A percentile compares a stretch with the other conserved stretches of the same genome.
These are phyloP conservation scores for Dufourea novaeangliae DNA, from an alignment of 1,140 invertebrate genomes.

Conservation along the genomic window DNA sequence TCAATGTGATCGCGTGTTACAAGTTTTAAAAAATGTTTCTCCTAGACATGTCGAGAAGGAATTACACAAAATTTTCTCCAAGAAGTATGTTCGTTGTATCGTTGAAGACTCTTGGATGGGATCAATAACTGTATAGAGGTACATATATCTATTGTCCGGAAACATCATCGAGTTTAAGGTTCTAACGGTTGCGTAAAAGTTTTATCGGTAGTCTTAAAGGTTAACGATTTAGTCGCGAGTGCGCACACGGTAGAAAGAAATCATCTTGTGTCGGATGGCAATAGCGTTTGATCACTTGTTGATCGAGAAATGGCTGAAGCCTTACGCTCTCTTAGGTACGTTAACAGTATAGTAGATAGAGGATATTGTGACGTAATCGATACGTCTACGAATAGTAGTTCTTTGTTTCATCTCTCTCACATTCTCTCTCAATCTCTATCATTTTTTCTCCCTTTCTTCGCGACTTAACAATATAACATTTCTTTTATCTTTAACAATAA, in stretches of 20 bases:
- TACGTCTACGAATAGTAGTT: constrained; percentile 1
- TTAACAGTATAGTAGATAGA: constrained; percentile 36
- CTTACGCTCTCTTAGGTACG: constrained; percentile 6
- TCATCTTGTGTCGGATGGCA: constrained; percentile 32
- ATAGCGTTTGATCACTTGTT: constrained; percentile 31
- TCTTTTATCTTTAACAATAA: constrained; percentile 75
- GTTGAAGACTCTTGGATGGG: neutral
- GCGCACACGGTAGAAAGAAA: constrained; percentile 43
- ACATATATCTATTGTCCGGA: constrained; percentile 7
- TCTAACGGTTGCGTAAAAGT: neutral
- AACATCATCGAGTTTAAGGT: constrained; percentile 14
- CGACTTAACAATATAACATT: constrained; percentile 72
- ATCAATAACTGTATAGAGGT: neutral
- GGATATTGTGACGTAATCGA: constrained; percentile 24
- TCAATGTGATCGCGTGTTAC: neutral
- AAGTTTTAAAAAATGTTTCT: neutral
- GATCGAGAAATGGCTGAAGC: constrained; percentile 5
- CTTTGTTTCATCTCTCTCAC: constrained; percentile 6
- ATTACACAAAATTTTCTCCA: neutral
- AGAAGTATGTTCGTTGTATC: constrained; percentile 19
- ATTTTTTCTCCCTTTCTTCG: constrained; percentile 11
- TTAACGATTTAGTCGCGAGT: constrained; percentile 13
- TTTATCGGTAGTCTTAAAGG: constrained; percentile 2
- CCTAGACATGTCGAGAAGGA: neutral
- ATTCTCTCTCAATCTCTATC: constrained; percentile 7